Evolutionary conservation across 2,888 invertebrate genomes (phyloP), one percentile per base, ranked within the genome.

Genomic region (Caradrina clavipalpis): DNA sequence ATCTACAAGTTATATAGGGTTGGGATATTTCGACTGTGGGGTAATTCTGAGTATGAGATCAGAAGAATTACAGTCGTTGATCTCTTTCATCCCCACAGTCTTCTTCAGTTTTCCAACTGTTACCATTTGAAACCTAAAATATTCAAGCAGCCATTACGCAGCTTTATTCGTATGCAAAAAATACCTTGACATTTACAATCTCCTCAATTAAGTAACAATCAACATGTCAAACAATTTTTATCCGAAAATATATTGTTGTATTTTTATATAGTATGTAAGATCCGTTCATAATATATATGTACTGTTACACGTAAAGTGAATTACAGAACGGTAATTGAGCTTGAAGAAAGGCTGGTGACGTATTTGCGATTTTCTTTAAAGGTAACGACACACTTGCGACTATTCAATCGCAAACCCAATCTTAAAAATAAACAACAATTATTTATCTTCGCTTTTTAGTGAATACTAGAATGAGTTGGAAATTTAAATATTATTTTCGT

Each of bases 221-320:
- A 72, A 76, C 80, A 69, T 78, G 88, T 89, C 89, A 87, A 88
- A 83, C 83, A 76, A 84, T 82, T 89, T 88, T 86, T 86, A 81
- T 79, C 87, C 81, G 86, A 89, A 85, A 87, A 75, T 88, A 89
- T 87, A 93, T 95, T 95, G 94, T 95, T 94, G 93, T 95, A 95
- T 94, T 94, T 94, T 95, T 94, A 93, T 93, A 91, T 94, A 95
- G 94, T 93, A 81, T 83, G 87, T 93, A 93, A 95, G 94, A 89
- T 61, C 83, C 87, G 90, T 94, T 93, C 89, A 88, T 90, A 89
- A 87, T 87, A 88, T 89, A 85, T 88, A 87, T 89, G 85, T 88
- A 78, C 71, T 84, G 82, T 83, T 82, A 86, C 71, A 80, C 69
- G 60, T 80, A 83, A 84, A 81, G 72, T 82, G 78, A 84, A 85